Evolutionary conservation across 2,113 vertebrate species (phyloP), one percentile per base, ranked within the genome.

Genomic region (Anas platyrhynchos): DNA sequence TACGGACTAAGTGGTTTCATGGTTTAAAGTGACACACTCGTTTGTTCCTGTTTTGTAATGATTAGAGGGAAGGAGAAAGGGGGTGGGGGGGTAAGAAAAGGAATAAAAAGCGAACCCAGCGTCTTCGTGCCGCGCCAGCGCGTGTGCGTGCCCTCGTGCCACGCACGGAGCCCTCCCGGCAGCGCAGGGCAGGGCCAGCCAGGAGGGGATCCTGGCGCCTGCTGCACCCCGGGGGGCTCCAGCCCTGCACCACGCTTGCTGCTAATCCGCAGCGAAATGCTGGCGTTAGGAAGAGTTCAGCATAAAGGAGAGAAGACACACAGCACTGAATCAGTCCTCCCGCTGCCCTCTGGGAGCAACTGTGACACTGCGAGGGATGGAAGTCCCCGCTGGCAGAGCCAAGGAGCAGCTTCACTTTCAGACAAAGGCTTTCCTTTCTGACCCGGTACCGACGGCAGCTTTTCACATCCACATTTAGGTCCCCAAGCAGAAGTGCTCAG

Each of bases 1-100:
- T 88, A 93, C 67, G 67, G 91, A 93, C 96, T 91, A 94, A 93
- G 93, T 91, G 92, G 87, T 92, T 89, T 95, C 96, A 96, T 94
- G 96, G 92, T 93, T 96, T 97, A 93, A 96, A 97, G 96, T 71
- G 94, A 96, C 95, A 94, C 84, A 95, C 86, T 97, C 93, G 95
- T 96, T 97, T 96, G 88, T 96, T 96, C 95, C 95, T 94, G 86
- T 93, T 96, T 93, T 88, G 94, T 89, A 93, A 95, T 82, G 85
- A 93, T 94, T 96, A 94, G 22, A 96, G 82, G 83, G 86, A 93
- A 95, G 67, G 38, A 91, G 68, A 20, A 20, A 61, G 41, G 5
- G n/a, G 50, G 29, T 62, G 58, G 66, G 15, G 25, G 50, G 10
- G 46, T 48, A 48, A 29, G 31, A 44, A 52, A 36, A 23, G 59